Percentiles rank a stretch among this genome's conserved stretches.
Evolutionary conservation across 1,140 invertebrate species (phyloP).

Genomic region (Psix sp.): DNA sequence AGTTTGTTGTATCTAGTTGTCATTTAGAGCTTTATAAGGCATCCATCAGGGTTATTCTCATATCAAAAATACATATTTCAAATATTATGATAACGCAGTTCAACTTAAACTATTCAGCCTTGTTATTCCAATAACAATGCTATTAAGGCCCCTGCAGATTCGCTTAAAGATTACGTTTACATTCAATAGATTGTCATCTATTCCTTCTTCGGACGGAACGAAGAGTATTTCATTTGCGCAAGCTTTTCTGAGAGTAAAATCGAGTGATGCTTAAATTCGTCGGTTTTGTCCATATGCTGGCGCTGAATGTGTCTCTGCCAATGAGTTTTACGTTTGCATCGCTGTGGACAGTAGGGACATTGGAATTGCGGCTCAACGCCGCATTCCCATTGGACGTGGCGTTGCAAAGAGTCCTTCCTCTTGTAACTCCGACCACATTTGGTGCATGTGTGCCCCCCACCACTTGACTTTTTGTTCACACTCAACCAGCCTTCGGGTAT

Average conservation of each 20-base stretch:
- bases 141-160: too few species aligned
- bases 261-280: conserved; percentile 69
- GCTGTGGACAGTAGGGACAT: conserved; percentile 81
- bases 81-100: too few species aligned
- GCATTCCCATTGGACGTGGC: conserved; percentile 83
- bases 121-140: too few species aligned
- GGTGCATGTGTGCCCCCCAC: conserved; percentile 75
- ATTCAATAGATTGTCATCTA: too few species aligned
- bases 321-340: conserved; percentile 80
- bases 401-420: conserved; percentile 81
- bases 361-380: conserved; percentile 83
- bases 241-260: conserved; percentile 41
- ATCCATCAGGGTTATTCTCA: too few species aligned
- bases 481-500: conserved; percentile 67
- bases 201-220: conserved; percentile 10
- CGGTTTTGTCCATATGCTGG: conserved; percentile 77
- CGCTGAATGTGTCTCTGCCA: conserved; percentile 79
- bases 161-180: too few species aligned
- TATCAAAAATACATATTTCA: too few species aligned
- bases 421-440: conserved; percentile 82
- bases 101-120: too few species aligned
- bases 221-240: conserved; percentile 42
- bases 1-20: too few species aligned
- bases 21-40: too few species aligned
- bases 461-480: conserved; percentile 37